Evolutionary conservation across 2,113 vertebrate species (phyloP).

Genomic region (Lethenteron reissneri): DNA sequence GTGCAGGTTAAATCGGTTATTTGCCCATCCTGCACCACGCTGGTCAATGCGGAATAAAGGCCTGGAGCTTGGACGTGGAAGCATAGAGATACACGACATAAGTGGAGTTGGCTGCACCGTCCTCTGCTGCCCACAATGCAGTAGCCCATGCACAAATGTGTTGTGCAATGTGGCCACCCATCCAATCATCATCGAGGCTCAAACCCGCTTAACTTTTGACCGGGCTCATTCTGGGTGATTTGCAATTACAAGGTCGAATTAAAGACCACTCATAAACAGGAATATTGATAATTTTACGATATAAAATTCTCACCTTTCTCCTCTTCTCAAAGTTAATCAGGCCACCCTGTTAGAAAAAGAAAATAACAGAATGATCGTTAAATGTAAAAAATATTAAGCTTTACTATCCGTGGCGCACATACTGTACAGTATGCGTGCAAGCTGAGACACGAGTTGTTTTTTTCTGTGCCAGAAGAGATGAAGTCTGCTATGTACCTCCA

Average conservation of each 20-base stretch:
- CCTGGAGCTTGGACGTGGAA: too few relatives aligned
- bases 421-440: background rate
- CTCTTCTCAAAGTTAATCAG: conserved; percentile 77
- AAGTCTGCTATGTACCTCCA: conserved; percentile 27
- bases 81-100: too few relatives aligned
- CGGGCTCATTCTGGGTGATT: background rate
- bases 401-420: background rate
- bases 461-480: background rate
- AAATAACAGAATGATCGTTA: background rate
- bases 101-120: too few relatives aligned
- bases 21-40: too few relatives aligned
- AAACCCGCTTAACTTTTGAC: background rate
- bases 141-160: too few relatives aligned
- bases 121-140: too few relatives aligned
- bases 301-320: conserved; percentile 30
- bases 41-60: too few relatives aligned
- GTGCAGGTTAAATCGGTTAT: too few relatives aligned
- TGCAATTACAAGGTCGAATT: too few relatives aligned
- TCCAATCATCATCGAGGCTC: background rate
- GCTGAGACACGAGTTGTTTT: background rate
- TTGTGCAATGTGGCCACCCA: background rate
- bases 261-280: too few relatives aligned
- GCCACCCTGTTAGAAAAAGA: conserved; percentile 33
- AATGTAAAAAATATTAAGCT: background rate
- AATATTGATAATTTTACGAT: too few relatives aligned